Percentiles rank a stretch among this genome's conserved stretches.
phyloP scores from a whole-genome alignment of 2,113 vertebrate genomes.

The Festucalex cinctus region DNA sequence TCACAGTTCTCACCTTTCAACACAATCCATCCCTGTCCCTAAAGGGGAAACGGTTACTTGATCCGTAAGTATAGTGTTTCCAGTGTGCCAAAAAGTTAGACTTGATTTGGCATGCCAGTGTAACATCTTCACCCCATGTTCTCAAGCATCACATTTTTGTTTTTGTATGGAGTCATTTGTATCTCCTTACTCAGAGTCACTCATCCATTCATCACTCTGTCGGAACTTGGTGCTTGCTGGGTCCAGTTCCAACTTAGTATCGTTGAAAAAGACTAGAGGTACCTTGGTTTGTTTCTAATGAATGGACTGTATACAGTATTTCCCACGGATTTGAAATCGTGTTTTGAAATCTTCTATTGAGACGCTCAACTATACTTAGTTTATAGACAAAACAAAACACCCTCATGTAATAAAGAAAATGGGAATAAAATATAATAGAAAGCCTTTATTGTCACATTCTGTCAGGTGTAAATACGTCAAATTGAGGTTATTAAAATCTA shows the following conservation, averaged over 20 bases:
- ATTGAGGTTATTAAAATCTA: too few species aligned
- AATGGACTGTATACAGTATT: too few species aligned
- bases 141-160: constrained; percentile 34
- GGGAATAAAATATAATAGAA: too few species aligned
- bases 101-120: background rate
- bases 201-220: constrained; percentile 46
- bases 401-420: too few species aligned
- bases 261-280: constrained; percentile 17
- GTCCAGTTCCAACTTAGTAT: constrained; percentile 28
- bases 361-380: too few species aligned
- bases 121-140: constrained; percentile 16
- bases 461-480: too few species aligned
- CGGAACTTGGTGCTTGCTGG: constrained; percentile 41
- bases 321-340: too few species aligned
- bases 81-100: background rate
- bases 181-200: constrained; percentile 35
- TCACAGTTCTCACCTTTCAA: too few species aligned
- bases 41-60: background rate
- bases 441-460: too few species aligned
- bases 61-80: background rate
- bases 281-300: constrained; percentile 6
- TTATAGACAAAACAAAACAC: too few species aligned
- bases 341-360: too few species aligned
- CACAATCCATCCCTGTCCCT: background rate
- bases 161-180: constrained; percentile 43